Base-by-base conservation (phyloP, 92 coral and sea anemone genomes). In the Galaxea fascicularis region DNA sequence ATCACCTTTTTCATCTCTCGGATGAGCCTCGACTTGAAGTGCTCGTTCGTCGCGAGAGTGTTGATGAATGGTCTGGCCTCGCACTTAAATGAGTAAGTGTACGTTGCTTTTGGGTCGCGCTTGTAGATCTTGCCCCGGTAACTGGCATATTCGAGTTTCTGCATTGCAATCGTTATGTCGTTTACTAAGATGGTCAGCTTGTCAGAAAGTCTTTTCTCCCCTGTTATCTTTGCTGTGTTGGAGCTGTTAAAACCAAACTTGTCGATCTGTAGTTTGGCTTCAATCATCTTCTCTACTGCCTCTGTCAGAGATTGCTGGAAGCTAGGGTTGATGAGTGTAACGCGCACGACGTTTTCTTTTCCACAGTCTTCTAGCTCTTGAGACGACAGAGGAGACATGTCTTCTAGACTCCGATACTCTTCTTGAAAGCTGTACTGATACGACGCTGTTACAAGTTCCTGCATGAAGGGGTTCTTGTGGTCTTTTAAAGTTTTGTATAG, bases 21-120 rank as follows among this genome's bases (percentile, higher is more conserved):
- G 14, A 29, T 17, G 10, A 66, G 46, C 46, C 84, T 60, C n/a
- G 82, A 59, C 54, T 77, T 77, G 82, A 77, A 57, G n/a, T 58
- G 59, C 70, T 78, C 53, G 82, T 78, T 78, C n/a, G 82, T 78
- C 52, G 72, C 72, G 17, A 78, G 72, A 71, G 72, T 78, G 82
- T 78, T 78, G 72, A 78, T 57, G 54, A 78, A 78, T 14, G 82
- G 72, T 35, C 71, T 58, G 49, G 69, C n/a, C n/a, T n/a, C n/a
- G n/a, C n/a, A n/a, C n/a, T n/a, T n/a, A n/a, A n/a, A n/a, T n/a
- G n/a, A n/a, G n/a, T n/a, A 69, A 35, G 18, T 53, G 22, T 53
- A 8, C 4, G 18, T 16, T 53, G 13, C 9, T 17, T 13, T 8
- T n/a, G 59, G 59, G 4, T 58, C 71, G 26, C 82, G 26, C 20